Evolutionary conservation across 1,140 invertebrate species (phyloP).

Genomic region (Chrysoperla carnea): DNA sequence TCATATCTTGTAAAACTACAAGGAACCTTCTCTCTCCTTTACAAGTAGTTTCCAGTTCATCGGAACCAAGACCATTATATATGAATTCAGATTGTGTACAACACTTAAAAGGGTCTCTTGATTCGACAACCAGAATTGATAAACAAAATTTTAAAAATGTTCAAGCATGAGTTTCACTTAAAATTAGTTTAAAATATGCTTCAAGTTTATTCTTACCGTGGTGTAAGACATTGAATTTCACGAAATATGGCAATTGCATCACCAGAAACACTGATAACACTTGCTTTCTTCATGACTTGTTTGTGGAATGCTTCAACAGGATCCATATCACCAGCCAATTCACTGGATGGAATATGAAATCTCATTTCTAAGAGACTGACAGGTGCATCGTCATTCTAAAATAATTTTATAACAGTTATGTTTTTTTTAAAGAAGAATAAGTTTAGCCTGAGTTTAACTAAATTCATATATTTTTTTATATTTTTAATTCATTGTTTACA

Average conservation of each 20-base stretch:
- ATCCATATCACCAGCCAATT: constrained; percentile 68
- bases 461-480: not conserved
- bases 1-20: too few relatives aligned
- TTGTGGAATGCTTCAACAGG: constrained; percentile 90
- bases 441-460: not conserved
- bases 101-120: too few relatives aligned
- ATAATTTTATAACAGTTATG: constrained; percentile 8
- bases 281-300: constrained; percentile 92
- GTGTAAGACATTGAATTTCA: constrained; percentile 95
- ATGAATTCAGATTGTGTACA: too few relatives aligned
- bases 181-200: too few relatives aligned
- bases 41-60: too few relatives aligned
- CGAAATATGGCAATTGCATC: constrained; percentile 94
- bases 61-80: too few relatives aligned
- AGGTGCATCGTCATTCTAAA: constrained; percentile 89
- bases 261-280: constrained; percentile 92
- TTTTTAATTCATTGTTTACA: too few relatives aligned
- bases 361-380: constrained; percentile 94
- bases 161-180: too few relatives aligned
- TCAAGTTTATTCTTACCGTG: constrained; percentile 46
- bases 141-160: constrained; percentile 3
- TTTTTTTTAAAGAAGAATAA: constrained; percentile 3
- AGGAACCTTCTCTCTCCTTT: too few relatives aligned
- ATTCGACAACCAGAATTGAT: not conserved
- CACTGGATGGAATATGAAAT: constrained; percentile 87